Evolutionary conservation across 2,888 invertebrate genomes (phyloP).

Genomic region (Synanthedon myopaeformis): DNA sequence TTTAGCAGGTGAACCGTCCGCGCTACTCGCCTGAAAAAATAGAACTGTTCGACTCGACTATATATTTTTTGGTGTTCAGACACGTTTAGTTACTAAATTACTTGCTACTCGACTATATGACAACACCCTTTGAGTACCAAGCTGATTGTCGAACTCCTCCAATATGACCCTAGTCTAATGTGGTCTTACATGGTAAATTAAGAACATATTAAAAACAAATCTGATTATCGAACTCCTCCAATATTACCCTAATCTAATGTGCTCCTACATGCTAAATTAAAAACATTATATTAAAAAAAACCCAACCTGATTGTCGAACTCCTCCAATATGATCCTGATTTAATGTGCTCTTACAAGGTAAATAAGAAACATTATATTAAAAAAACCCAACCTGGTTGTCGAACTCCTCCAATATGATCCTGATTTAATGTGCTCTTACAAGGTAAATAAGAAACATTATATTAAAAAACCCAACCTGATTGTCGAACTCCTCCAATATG

Average conservation of each 20-base stretch:
- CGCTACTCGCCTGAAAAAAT: too few species aligned
- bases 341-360: conserved; percentile 24
- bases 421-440: conserved; percentile 68
- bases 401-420: conserved; percentile 93
- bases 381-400: conserved; percentile 72
- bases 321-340: conserved; percentile 91
- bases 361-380: neutral
- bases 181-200: neutral
- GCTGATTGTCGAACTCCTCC: conserved; percentile 90
- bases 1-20: too few species aligned
- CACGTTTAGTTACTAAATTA: too few species aligned
- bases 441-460: neutral
- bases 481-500: conserved; percentile 94
- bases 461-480: conserved; percentile 42
- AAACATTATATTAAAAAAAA: too few species aligned
- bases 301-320: conserved; percentile 87
- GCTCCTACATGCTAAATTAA: too few species aligned
- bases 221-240: conserved; percentile 92
- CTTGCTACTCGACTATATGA: too few species aligned
- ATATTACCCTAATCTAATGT: conserved; percentile 77
- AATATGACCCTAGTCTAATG: conserved; percentile 86
- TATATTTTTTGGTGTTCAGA: too few species aligned
- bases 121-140: too few species aligned
- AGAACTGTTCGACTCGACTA: too few species aligned
- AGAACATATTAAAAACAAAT: conserved; percentile 13